Evolutionary conservation across 2,113 vertebrate genomes (phyloP).

Genomic region (Corapipo altera): DNA sequence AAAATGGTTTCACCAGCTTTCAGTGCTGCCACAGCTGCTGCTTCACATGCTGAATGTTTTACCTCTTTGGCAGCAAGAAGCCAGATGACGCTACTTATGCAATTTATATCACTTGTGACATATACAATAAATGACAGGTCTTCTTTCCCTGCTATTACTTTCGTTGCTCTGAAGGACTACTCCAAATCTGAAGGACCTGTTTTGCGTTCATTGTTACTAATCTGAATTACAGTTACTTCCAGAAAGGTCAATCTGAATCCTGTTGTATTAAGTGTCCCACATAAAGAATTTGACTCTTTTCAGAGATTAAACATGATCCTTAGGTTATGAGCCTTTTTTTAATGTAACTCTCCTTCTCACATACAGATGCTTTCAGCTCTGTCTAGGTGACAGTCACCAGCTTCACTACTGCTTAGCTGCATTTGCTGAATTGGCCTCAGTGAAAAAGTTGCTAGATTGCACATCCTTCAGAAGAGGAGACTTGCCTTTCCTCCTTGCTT

Average conservation of each 20-base stretch:
- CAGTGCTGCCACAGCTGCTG: neutral
- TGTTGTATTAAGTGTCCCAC: neutral
- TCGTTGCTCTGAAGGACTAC: neutral
- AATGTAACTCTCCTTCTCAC: neutral
- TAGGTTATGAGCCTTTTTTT: neutral
- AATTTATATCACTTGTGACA: slow-evolving; percentile 15
- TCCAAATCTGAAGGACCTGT: neutral
- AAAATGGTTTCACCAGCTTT: neutral
- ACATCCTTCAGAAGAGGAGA: neutral
- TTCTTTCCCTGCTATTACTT: neutral
- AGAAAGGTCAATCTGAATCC: neutral
- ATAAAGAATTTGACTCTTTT: neutral
- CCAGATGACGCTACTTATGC: neutral
- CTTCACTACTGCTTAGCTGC: neutral
- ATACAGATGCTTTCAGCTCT: neutral
- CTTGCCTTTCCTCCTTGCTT: neutral
- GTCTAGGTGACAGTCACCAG: neutral
- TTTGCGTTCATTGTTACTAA: neutral
- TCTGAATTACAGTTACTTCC: neutral
- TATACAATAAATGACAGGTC: neutral
- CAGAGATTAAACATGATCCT: neutral
- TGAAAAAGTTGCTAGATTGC: neutral
- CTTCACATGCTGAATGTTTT: neutral
- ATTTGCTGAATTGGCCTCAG: neutral
- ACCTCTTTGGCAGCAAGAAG: slow-evolving; percentile 6